Conservation (phyloP, 2,113 vertebrate genomes). For the Pelmatolapia mariae region DNA sequence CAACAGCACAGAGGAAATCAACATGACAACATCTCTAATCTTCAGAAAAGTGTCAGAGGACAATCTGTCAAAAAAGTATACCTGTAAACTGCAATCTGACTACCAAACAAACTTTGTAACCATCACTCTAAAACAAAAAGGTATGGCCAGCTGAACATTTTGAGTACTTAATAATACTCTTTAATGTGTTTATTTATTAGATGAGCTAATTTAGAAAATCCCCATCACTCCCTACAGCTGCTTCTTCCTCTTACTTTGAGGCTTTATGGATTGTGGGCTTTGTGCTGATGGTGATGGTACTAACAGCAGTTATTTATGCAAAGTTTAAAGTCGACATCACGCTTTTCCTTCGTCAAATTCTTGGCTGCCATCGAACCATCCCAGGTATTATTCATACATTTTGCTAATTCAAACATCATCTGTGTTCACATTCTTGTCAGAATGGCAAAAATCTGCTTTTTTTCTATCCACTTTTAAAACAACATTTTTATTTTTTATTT, state of each 20-base stretch:
- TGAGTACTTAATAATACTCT: not conserved
- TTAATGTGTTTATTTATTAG: not conserved
- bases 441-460: not conserved
- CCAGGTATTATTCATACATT: not conserved
- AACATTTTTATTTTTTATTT: not conserved
- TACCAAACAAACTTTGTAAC: not conserved
- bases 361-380: not conserved
- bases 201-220: not conserved
- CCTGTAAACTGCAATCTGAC: not conserved
- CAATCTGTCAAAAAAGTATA: slow-evolving; percentile 12
- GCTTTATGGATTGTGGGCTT: not conserved
- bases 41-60: slow-evolving; percentile 21
- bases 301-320: not conserved
- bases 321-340: not conserved
- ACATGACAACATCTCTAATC: not conserved
- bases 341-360: not conserved
- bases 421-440: not conserved
- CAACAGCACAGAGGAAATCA: rapidly evolving
- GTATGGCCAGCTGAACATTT: not conserved
- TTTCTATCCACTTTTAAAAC: not conserved
- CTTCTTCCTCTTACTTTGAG: not conserved
- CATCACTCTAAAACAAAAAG: not conserved
- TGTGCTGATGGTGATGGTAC: not conserved
- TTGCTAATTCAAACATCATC: not conserved
- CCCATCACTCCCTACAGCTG: not conserved